Conservation (phyloP, 2,888 invertebrate genomes). For the Crocallis elinguaria region DNA sequence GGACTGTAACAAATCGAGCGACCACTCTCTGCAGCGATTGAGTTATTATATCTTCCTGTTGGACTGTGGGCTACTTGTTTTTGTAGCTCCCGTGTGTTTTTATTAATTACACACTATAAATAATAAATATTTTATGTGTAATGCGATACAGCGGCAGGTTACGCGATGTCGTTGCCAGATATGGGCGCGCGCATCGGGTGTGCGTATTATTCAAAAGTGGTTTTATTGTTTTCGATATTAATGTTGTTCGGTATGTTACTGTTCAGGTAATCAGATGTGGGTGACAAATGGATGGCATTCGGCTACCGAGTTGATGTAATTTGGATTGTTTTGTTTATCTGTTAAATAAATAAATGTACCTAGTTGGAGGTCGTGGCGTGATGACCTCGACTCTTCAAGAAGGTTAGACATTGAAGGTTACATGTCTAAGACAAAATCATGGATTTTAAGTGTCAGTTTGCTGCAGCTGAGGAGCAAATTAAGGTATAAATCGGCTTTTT, state of each 20-base stretch:
- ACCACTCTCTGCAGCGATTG: constrained; percentile 76
- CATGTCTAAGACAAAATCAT: too few species aligned
- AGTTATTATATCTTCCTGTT: constrained; percentile 85
- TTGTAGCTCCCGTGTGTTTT: constrained; percentile 81
- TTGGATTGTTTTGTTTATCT: constrained; percentile 16
- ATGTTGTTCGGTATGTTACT: constrained; percentile 51
- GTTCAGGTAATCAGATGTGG: constrained; percentile 49
- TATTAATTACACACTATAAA: constrained; percentile 83
- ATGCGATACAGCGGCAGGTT: constrained; percentile 76
- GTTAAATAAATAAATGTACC: too few species aligned
- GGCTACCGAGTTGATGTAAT: constrained; percentile 61
- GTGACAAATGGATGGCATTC: constrained; percentile 42
- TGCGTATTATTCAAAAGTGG: constrained; percentile 74
- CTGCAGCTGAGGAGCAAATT: too few species aligned
- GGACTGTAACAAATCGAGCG: constrained; percentile 81
- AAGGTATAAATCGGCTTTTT: too few species aligned
- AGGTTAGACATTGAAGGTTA: too few species aligned
- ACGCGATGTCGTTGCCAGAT: constrained; percentile 71
- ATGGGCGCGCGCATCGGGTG: constrained; percentile 60
- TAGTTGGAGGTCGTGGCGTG: too few species aligned
- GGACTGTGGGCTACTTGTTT: constrained; percentile 75
- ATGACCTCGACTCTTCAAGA: too few species aligned
- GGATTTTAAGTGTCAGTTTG: too few species aligned
- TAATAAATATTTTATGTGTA: constrained; percentile 84
- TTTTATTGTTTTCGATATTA: constrained; percentile 78